Base-by-base conservation (phyloP, 2,113 vertebrate genomes). In the Eclectus roratus region DNA sequence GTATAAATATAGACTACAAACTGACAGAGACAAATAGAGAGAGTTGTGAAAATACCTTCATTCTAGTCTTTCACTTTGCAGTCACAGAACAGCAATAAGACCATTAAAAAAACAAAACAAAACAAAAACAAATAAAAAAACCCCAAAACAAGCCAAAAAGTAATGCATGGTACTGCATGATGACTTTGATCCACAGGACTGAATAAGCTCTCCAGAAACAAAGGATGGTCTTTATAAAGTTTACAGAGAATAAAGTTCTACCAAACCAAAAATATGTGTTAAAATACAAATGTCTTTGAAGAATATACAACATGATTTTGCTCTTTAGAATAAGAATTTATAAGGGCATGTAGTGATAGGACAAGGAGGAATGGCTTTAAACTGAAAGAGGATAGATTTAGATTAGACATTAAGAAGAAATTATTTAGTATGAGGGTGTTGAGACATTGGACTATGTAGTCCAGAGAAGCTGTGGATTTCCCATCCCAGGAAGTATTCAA, bases 161-260 rank as follows among this genome's bases (percentile, higher is more conserved):
- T 37, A 46, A 60, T 10, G 0, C 3, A 17, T 10, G 6, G 1
- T 6, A 7, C 18, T 28, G 7, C 11, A 39, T 60, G 3, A 60
- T 73, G 8, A 35, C 4, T 9, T 82, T 76, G 25, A 50, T 50
- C n/a, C 18, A 37, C 8, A 72, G 17, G 5, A 10, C 14, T 82
- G 11, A 92, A 76, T 74, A 71, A 68, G 16, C 7, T 9, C n/a
- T 82, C 6, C 2, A 3, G 31, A 44, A 74, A 83, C 5, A 70
- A 21, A 58, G 2, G 4, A 81, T 11, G 8, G 3, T 46, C 17
- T 63, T 78, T 64, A 31, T 11, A 64, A 88, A 82, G 2, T 3
- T 44, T 92, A 31, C 3, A 65, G 13, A 53, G 10, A 44, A 77
- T 33, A 66, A 66, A 78, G 1, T 2, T 70, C 23, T 44, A 41